phyloP scores from a whole-genome alignment of 1,140 invertebrate genomes.

The Panagrolaimus sp. region DNA sequence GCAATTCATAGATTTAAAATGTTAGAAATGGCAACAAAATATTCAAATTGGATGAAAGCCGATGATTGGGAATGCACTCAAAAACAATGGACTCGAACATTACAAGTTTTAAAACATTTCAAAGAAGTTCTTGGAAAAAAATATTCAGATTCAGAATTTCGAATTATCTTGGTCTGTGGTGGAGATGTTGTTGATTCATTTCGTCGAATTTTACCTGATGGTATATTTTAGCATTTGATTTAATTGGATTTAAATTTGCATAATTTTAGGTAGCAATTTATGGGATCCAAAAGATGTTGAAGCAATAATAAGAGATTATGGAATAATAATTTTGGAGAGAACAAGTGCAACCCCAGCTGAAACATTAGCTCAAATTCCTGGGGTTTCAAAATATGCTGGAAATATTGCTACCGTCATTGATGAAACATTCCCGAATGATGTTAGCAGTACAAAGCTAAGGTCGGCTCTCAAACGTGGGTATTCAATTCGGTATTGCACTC shows the following conservation, averaged over 20 bases:
- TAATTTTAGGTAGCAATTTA: slow-evolving; percentile 32
- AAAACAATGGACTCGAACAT: slow-evolving; percentile 38
- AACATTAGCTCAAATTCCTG: slow-evolving; percentile 24
- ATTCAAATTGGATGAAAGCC: slow-evolving; percentile 43
- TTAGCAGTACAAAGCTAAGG: slow-evolving; percentile 46
- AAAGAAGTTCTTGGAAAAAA: slow-evolving; percentile 26
- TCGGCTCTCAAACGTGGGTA: slow-evolving; percentile 32
- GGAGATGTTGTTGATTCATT: slow-evolving; percentile 52
- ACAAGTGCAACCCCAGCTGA: slow-evolving; percentile 23
- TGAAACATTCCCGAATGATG: slow-evolving; percentile 44
- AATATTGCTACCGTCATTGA: slow-evolving; percentile 40
- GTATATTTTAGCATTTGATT: slow-evolving; percentile 12
- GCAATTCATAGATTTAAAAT: slow-evolving; percentile 40
- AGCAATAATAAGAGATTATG: slow-evolving; percentile 42
- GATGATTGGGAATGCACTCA: slow-evolving; percentile 47
- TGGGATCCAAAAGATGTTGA: slow-evolving; percentile 39
- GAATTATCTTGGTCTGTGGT: slow-evolving; percentile 43
- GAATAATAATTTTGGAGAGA: slow-evolving; percentile 41
- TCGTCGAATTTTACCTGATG: slow-evolving; percentile 33
- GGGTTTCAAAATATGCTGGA: not conserved
- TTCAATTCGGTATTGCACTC: slow-evolving; percentile 50
- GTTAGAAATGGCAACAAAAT: slow-evolving; percentile 36
- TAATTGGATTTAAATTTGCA: not conserved
- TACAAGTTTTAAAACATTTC: slow-evolving; percentile 43
- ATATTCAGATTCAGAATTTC: slow-evolving; percentile 10